These are phyloP conservation scores for Corythornis leucogaster DNA, from an alignment of 2,797 vertebrate genomes.

Conservation along the genomic window DNA sequence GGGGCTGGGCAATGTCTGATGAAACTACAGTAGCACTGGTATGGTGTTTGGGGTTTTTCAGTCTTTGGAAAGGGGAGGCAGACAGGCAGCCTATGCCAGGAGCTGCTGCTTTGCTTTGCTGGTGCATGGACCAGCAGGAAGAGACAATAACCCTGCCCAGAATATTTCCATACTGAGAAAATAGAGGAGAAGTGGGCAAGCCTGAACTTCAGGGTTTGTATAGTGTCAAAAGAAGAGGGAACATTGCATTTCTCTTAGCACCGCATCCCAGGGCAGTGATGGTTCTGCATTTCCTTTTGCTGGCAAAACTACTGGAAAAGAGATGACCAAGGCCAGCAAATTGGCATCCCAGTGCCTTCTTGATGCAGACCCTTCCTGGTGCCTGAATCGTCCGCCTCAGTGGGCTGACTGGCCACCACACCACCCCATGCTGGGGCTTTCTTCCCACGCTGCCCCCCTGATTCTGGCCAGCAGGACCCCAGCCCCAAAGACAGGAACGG, in stretches of 20 bases:
- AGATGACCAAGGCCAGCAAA: background rate
- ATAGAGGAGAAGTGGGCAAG: background rate
- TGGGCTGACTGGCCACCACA: slow-evolving; percentile 39
- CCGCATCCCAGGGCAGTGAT: background rate
- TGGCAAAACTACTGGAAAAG: background rate
- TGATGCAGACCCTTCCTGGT: slow-evolving; percentile 72
- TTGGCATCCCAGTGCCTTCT: background rate
- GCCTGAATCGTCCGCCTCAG: slow-evolving; percentile 54
- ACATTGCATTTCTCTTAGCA: background rate
- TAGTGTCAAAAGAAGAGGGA: background rate
- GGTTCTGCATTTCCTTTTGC: background rate
- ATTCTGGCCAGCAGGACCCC: background rate
- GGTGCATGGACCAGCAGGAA: rapidly evolving
- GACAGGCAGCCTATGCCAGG: background rate
- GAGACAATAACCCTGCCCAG: background rate
- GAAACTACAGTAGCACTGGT: background rate
- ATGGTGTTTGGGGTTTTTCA: background rate
- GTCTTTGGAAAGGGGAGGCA: background rate
- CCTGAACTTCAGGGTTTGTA: rapidly evolving
- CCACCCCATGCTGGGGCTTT: slow-evolving; percentile 44
- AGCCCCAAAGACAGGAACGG: background rate
- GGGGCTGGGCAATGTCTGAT: background rate
- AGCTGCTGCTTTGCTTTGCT: rapidly evolving
- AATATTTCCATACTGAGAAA: background rate
- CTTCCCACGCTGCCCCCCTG: background rate